Evolutionary conservation across 2,888 invertebrate genomes (phyloP).

Genomic region (Gisinianus flammeolus): DNA sequence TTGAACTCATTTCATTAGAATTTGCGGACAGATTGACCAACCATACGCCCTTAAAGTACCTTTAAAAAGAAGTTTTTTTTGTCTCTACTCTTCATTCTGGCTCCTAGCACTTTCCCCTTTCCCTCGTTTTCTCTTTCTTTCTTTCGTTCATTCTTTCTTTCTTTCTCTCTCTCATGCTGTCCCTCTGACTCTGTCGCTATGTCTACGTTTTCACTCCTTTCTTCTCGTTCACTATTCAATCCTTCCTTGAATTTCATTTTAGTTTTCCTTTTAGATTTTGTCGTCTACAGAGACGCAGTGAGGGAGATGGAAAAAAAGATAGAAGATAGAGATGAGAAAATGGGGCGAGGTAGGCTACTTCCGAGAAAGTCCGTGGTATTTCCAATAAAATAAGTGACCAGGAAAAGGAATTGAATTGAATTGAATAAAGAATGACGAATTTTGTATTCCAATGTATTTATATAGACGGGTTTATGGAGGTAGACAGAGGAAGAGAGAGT

Average conservation of each 20-base stretch:
- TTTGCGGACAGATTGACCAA: conserved; percentile 16
- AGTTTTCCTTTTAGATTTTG: conserved; percentile 7
- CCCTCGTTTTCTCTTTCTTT: not conserved
- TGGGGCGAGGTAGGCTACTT: not conserved
- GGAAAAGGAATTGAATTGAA: conserved; percentile 15
- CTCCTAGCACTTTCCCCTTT: conserved; percentile 11
- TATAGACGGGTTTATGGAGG: not conserved
- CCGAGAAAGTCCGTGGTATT: conserved; percentile 1
- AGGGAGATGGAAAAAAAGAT: not conserved
- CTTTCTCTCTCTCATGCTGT: not conserved
- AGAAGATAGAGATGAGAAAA: not conserved
- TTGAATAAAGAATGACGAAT: conserved; percentile 20
- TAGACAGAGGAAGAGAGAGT: not conserved
- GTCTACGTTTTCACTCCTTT: not conserved
- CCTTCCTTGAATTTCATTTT: conserved; percentile 12
- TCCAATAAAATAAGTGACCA: conserved; percentile 20
- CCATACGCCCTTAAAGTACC: too few species aligned
- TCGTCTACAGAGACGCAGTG: not conserved
- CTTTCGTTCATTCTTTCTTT: not conserved
- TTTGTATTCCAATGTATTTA: conserved; percentile 9
- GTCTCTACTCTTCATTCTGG: not conserved
- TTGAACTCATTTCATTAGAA: conserved; percentile 10
- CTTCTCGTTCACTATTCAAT: too few species aligned
- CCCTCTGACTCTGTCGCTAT: not conserved
- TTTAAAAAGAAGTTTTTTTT: not conserved